phyloP scores from a whole-genome alignment of 2,797 vertebrate genomes.

The Scleropages formosus region DNA sequence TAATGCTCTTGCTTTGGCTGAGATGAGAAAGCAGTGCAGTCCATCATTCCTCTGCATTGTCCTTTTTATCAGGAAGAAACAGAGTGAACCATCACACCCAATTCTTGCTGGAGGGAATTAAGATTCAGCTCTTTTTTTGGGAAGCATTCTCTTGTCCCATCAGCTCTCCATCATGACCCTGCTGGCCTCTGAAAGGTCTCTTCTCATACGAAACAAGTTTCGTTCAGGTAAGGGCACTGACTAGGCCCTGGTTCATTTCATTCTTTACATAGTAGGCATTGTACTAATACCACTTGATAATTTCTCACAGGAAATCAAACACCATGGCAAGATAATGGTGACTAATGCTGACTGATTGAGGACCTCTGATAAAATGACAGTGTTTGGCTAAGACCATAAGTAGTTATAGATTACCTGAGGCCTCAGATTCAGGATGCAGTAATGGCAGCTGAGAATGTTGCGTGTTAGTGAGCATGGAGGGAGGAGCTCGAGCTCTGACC shows the following conservation, averaged over 20 bases:
- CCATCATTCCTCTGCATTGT: neutral
- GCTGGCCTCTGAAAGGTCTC: slow-evolving; percentile 82
- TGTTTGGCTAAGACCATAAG: neutral
- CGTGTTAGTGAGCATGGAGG: neutral
- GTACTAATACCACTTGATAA: neutral
- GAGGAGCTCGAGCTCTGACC: neutral
- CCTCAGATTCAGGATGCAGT: too few species aligned
- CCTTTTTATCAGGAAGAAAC: slow-evolving; percentile 38
- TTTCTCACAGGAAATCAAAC: slow-evolving; percentile 10
- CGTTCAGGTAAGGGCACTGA: slow-evolving; percentile 78
- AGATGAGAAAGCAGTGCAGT: neutral
- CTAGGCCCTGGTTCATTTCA: neutral
- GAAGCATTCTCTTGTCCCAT: slow-evolving; percentile 31
- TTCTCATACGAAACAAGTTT: slow-evolving; percentile 89
- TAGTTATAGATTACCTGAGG: too few species aligned
- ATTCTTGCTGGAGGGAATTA: slow-evolving; percentile 41
- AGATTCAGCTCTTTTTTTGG: neutral
- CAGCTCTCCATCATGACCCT: slow-evolving; percentile 71
- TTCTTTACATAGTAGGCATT: neutral
- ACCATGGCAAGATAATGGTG: neutral
- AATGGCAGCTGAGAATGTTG: neutral
- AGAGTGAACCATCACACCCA: slow-evolving; percentile 54
- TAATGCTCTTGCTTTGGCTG: neutral
- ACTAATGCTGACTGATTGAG: neutral
- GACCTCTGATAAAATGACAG: neutral